These are phyloP conservation scores for Oscheius sp. DNA, from an alignment of 1,140 invertebrate species.

Conservation along the genomic window DNA sequence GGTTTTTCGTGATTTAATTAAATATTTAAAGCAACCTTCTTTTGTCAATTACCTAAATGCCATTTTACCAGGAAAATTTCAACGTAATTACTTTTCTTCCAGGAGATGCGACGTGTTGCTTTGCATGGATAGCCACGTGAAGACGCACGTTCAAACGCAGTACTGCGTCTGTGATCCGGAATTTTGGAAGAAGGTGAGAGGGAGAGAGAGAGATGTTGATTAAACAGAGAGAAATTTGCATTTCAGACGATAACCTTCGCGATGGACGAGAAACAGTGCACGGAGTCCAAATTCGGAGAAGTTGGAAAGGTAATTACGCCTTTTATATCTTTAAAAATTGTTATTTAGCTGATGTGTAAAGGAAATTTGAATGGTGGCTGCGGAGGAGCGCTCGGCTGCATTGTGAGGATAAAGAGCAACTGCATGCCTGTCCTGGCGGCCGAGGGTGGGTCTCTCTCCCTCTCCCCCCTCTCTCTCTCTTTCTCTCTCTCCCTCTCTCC, in stretches of 20 bases:
- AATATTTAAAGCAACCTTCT: not conserved
- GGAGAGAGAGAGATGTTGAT: not conserved
- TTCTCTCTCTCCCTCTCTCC: not conserved
- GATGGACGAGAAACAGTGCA: not conserved
- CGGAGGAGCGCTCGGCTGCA: not conserved
- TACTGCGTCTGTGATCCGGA: conserved; percentile 17
- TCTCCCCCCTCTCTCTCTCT: no score
- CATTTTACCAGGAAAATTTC: not conserved
- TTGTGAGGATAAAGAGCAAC: not conserved
- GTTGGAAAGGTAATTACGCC: not conserved
- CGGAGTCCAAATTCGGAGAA: not conserved
- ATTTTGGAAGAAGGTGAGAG: conserved; percentile 9
- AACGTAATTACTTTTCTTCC: not conserved
- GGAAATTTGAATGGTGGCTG: not conserved
- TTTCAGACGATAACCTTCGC: not conserved
- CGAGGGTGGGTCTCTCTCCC: no score
- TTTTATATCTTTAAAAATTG: not conserved
- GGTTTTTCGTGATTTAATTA: not conserved
- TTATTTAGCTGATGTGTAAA: not conserved
- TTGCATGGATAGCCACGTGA: not conserved
- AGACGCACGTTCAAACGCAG: conserved; percentile 1
- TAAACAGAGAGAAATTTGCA: not conserved
- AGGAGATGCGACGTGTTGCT: conserved; percentile 25
- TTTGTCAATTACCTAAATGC: not conserved
- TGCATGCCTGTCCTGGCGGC: not conserved